Evolutionary conservation across 2,888 invertebrate genomes (phyloP).

Genomic region (Apamea epomidion): DNA sequence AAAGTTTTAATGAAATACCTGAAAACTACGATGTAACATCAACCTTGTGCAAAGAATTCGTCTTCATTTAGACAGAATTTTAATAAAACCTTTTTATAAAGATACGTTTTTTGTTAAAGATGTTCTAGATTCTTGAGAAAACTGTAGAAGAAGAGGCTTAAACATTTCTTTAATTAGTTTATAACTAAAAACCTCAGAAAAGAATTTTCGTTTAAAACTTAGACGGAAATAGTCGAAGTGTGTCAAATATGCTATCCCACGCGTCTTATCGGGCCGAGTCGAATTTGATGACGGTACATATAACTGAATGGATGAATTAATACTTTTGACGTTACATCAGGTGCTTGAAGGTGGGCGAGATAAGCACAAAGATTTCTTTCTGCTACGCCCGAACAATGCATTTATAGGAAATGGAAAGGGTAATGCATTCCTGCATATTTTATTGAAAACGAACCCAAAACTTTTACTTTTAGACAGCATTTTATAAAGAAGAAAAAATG

Average conservation of each 20-base stretch:
- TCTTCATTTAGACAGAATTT: constrained; percentile 30
- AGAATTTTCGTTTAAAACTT: constrained; percentile 35
- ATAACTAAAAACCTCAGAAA: constrained; percentile 18
- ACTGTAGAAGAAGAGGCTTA: not conserved
- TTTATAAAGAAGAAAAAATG: not conserved
- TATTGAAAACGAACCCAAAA: constrained; percentile 18
- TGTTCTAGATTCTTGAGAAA: constrained; percentile 26
- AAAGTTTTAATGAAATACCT: constrained; percentile 54
- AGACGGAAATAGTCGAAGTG: constrained; percentile 55
- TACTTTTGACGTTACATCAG: constrained; percentile 66
- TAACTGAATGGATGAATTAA: constrained; percentile 69
- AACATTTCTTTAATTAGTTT: constrained; percentile 9
- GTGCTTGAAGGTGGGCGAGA: constrained; percentile 59
- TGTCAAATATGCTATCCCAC: constrained; percentile 68
- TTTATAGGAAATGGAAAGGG: constrained; percentile 27
- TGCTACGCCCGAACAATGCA: constrained; percentile 39
- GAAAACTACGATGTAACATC: constrained; percentile 25
- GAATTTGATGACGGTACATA: constrained; percentile 70
- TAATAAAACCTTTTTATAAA: constrained; percentile 31
- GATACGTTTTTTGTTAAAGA: constrained; percentile 18
- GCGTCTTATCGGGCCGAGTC: constrained; percentile 66
- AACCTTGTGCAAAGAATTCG: constrained; percentile 40
- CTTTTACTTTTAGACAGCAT: constrained; percentile 28
- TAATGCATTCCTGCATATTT: constrained; percentile 48
- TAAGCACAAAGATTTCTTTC: constrained; percentile 41